Evolutionary conservation across 2,888 invertebrate species (phyloP), one percentile per base, ranked within the genome.

Genomic region (Serrognathus titanus): DNA sequence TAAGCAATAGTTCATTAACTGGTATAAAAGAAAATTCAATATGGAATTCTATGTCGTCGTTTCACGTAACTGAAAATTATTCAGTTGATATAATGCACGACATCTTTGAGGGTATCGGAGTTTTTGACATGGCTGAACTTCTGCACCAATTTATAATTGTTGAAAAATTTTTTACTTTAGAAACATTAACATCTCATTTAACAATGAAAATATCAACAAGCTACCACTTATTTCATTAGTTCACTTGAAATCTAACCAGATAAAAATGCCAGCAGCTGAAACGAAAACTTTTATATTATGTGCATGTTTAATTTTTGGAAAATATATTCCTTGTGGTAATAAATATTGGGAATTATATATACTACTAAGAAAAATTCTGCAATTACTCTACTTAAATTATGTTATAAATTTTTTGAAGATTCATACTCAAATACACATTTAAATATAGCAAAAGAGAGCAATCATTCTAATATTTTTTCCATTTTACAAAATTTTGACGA

Each of bases 21-120:
- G 65, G 63, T 11, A 51, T 66, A 11, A 63, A 59, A 52, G 59
- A 62, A 49, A 13, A 13, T 10, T 59, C 59, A 50, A 45, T 62
- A 7, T 64, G 46, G 53, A 63, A 62, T 47, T 40, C 54, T 31
- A 51, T 66, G 24, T 36, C 36, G 40, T 51, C 52, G 41, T 66
- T 66, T 57, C 63, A 66, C 58, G 59, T 60, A 3, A 61, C 58
- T 10, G 57, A 61, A 41, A 67, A 67, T 55, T 60, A 48, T 52
- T 48, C 51, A 8, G 59, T 60, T 31, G 66, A 67, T 50, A 58
- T 66, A 11, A 52, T 60, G 47, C 66, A 66, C 59, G 66, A 67
- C 43, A 48, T 67, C 12, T 63, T 65, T 46, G 63, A 66, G 58
- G 66, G 66, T 11, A 56, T 65, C 35, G 55, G 54, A 37, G 39